Evolutionary conservation across 2,797 vertebrate genomes (phyloP).

Genomic region (Coluber constrictor): DNA sequence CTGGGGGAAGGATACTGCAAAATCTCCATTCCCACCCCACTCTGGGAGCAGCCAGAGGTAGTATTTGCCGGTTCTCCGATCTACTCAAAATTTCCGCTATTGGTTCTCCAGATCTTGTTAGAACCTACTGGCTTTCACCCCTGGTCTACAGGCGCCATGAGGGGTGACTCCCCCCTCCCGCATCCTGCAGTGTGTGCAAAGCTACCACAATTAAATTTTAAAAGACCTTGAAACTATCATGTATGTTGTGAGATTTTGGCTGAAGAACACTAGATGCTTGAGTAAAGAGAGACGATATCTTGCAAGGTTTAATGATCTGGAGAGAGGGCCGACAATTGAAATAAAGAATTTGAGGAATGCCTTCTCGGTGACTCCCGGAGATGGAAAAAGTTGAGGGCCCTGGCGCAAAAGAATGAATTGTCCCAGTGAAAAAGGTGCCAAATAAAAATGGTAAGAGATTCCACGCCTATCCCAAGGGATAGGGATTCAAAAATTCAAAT

Average conservation of each 20-base stretch:
- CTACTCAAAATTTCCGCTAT: no score
- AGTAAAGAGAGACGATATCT: not conserved
- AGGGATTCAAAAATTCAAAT: constrained; percentile 7
- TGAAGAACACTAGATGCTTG: not conserved
- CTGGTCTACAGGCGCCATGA: not conserved
- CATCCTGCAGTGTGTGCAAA: not conserved
- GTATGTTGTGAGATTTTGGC: not conserved
- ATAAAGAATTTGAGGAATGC: not conserved
- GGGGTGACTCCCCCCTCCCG: not conserved
- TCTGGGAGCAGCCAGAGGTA: no score
- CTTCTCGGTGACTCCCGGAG: not conserved
- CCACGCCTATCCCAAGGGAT: not conserved
- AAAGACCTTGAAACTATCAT: not conserved
- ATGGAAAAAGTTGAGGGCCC: not conserved
- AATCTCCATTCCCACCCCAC: no score
- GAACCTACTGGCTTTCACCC: no score
- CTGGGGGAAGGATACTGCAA: no score
- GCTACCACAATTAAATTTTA: not conserved
- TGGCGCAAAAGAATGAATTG: not conserved
- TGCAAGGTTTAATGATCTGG: not conserved
- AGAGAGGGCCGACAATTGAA: not conserved
- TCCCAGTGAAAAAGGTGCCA: constrained; percentile 46
- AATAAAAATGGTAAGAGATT: constrained; percentile 5
- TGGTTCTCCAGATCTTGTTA: no score
- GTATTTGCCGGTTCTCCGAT: no score